Percentiles rank a stretch among this genome's conserved stretches.
Conservation (phyloP, 64 coral and sea anemone genomes). For the Montipora sp. region DNA sequence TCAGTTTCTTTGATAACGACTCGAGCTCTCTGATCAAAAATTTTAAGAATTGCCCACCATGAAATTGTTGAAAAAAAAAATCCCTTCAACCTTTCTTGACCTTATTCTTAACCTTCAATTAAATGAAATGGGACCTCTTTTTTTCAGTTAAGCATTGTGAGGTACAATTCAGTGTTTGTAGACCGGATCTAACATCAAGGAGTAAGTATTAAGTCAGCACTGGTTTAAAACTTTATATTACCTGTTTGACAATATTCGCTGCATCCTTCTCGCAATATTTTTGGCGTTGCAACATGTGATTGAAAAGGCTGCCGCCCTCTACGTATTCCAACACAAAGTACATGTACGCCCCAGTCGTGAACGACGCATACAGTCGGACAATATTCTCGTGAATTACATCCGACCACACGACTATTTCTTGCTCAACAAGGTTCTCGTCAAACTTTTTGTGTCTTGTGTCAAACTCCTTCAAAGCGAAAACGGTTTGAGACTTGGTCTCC, state of each 20-base stretch:
- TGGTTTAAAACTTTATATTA: background rate
- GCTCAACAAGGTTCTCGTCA: conserved; percentile 72
- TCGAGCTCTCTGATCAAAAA: background rate
- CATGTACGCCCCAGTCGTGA: conserved; percentile 69
- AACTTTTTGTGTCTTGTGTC: conserved; percentile 78
- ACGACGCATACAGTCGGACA: conserved; percentile 79
- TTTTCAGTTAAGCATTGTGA: too few relatives aligned
- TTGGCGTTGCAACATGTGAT: conserved; percentile 79
- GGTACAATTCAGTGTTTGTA: background rate
- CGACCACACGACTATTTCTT: conserved; percentile 83
- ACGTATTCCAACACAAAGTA: conserved; percentile 93
- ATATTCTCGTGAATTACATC: conserved; percentile 82
- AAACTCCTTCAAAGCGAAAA: conserved; percentile 93
- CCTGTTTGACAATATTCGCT: conserved; percentile 84
- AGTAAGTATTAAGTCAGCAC: background rate
- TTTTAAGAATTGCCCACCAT: background rate
- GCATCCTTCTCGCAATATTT: conserved; percentile 86
- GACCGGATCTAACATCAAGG: background rate
- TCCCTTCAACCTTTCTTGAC: background rate
- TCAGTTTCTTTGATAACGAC: background rate
- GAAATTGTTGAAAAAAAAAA: background rate
- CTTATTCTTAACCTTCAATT: background rate
- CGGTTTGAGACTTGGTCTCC: conserved; percentile 72
- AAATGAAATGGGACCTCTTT: too few relatives aligned
- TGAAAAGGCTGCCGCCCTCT: conserved; percentile 72